Evolutionary conservation across 2,888 invertebrate genomes (phyloP), one percentile per base, ranked within the genome.

Genomic region (Pseudeuparius sepicola): DNA sequence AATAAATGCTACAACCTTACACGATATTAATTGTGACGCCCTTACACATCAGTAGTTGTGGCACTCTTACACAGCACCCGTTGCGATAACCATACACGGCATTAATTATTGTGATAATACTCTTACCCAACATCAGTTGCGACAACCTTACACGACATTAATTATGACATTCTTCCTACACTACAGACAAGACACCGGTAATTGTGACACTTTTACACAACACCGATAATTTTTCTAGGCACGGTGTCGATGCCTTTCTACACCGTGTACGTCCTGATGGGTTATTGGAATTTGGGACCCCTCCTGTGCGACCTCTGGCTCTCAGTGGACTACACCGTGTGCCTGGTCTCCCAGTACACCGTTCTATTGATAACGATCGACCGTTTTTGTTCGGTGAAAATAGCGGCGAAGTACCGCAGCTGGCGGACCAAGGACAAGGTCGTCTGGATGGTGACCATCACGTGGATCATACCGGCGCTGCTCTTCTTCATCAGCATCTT

Each of bases 231-330:
- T n/a, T n/a, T 60, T 63, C 14, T 70, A 87, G 87, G 98, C 54
- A 85, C 93, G 31, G 82, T 97, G 40, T 97, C 97, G 15, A 90
- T 98, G 84, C 97, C 98, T 34, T 94, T 98, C 66, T 98, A 92
- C 66, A 94, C 96, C 14, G 87, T 94, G 46, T 97, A 98, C 68
- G 86, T 97, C 34, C 69, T 99, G 46, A 85, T 88, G 72, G 93
- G 92, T 34, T 85, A 87, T 59, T 98, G 98, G 98, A 87, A 93
- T 57, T 73, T 98, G 44, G 97, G 98, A 9, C 88, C 92, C 14
- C 69, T 97, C 39, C 70, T 96, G 4, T 98, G 97, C 60, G 97
- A 98, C 63, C 73, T 98, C 34, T 98, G 98, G 98, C 73, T 98
- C 4, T 93, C 96, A 1, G 87, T 96, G 31, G 98, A 99, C 66